A percentile compares a stretch with the other conserved stretches of the same genome.
phyloP scores from a whole-genome alignment of 2,888 invertebrate genomes.

The Epistrophe eligans region DNA sequence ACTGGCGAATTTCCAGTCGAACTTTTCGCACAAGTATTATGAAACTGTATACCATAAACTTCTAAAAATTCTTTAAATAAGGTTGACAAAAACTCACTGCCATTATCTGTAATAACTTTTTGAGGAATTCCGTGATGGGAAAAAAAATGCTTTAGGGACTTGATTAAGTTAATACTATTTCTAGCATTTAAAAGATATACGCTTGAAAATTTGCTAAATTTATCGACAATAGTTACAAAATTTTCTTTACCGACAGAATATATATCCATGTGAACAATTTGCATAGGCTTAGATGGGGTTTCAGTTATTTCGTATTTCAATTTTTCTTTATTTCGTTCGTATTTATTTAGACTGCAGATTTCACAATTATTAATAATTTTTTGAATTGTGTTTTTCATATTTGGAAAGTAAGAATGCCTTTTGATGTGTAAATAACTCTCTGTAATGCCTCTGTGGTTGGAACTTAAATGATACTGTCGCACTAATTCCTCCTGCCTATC shows the following conservation, averaged over 20 bases:
- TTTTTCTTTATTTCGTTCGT: no score
- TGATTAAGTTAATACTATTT: background rate
- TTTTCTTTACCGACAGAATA: background rate
- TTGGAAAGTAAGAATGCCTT: no score
- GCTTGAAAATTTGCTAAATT: background rate
- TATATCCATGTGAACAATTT: background rate
- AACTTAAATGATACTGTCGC: no score
- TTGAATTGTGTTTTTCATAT: no score
- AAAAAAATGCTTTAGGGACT: background rate
- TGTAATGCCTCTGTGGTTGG: no score
- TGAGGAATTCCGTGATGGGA: background rate
- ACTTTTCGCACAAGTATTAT: no score
- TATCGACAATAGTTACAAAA: background rate
- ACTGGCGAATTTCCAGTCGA: no score
- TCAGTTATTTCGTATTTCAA: background rate
- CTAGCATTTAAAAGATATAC: background rate
- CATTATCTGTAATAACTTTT: background rate
- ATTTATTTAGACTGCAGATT: no score
- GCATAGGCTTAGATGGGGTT: background rate
- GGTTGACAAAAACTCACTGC: background rate
- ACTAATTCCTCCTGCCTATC: no score
- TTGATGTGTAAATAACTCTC: no score
- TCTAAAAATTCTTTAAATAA: background rate
- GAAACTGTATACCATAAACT: no score
- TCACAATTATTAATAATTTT: no score